These are phyloP conservation scores for Galeopsomyia nigrocyanea DNA, from an alignment of 2,888 invertebrate genomes.

Conservation along the genomic window DNA sequence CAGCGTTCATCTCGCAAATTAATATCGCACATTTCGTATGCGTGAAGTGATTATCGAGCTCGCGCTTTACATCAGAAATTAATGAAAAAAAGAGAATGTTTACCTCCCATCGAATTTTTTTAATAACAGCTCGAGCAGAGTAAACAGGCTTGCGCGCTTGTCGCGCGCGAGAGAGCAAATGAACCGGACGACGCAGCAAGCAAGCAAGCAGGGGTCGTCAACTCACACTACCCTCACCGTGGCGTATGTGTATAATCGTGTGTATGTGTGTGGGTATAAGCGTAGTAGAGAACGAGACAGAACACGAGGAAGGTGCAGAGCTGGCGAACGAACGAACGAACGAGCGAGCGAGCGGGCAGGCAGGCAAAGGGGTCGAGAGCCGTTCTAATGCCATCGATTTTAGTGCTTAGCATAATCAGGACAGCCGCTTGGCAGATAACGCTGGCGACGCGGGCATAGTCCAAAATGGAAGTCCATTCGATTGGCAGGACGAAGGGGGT, in stretches of 20 bases:
- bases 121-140: slow-evolving; percentile 21
- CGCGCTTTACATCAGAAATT: neutral
- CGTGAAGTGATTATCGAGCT: neutral
- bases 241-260: too few species aligned
- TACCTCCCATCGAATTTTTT: slow-evolving; percentile 18
- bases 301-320: too few species aligned
- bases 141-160: slow-evolving; percentile 20
- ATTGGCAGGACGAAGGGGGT: slow-evolving; percentile 45
- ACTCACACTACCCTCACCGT: too few species aligned
- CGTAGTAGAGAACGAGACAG: slow-evolving; percentile 17
- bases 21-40: too few species aligned
- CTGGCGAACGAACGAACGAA: slow-evolving; percentile 21
- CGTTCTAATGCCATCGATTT: slow-evolving; percentile 65
- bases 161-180: slow-evolving; percentile 11
- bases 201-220: too few species aligned
- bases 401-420: slow-evolving; percentile 66
- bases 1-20: too few species aligned
- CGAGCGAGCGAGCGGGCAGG: slow-evolving; percentile 38
- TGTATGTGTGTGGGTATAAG: too few species aligned
- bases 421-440: slow-evolving; percentile 57
- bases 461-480: slow-evolving; percentile 48
- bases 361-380: slow-evolving; percentile 10
- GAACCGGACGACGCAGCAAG: neutral
- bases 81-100: slow-evolving; percentile 16
- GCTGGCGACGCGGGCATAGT: neutral